phyloP scores from a whole-genome alignment of 1,140 invertebrate species.

The Archegozetes longisetosus region DNA sequence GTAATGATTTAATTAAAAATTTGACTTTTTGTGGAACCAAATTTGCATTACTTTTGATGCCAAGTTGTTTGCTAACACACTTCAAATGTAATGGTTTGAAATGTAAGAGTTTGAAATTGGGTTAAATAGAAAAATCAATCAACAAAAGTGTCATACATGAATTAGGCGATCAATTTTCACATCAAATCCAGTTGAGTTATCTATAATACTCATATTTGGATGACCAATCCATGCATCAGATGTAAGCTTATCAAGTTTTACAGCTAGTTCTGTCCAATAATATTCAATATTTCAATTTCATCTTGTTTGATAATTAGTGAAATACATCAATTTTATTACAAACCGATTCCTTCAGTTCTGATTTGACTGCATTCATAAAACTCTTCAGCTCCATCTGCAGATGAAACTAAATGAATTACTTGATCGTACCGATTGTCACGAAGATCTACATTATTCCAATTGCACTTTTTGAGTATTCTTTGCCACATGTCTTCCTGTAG shows the following conservation, averaged over 20 bases:
- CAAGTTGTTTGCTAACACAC: conserved; percentile 88
- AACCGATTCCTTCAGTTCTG: conserved; percentile 74
- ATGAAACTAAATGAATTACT: conserved; percentile 55
- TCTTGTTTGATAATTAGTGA: too few relatives aligned
- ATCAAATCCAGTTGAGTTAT: conserved; percentile 93
- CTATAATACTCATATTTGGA: conserved; percentile 97
- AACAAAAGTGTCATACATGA: too few relatives aligned
- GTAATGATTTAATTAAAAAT: conserved; percentile 64
- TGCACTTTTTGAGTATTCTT: conserved; percentile 62
- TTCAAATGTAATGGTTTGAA: too few relatives aligned
- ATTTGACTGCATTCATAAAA: conserved; percentile 85
- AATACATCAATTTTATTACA: too few relatives aligned
- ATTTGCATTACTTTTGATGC: conserved; percentile 81
- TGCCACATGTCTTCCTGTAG: conserved; percentile 83
- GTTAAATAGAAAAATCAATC: too few relatives aligned
- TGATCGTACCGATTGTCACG: conserved; percentile 93
- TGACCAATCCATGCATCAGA: conserved; percentile 80
- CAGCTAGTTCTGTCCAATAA: conserved; percentile 59
- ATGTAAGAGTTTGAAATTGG: too few relatives aligned
- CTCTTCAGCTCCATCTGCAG: conserved; percentile 55
- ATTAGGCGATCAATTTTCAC: conserved; percentile 89
- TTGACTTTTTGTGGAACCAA: conserved; percentile 85
- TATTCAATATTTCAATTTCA: too few relatives aligned
- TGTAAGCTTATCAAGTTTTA: conserved; percentile 72
- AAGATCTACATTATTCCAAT: conserved; percentile 83